Evolutionary conservation across 1,140 invertebrate genomes (phyloP).

Genomic region (Zaprionus tsacasi): DNA sequence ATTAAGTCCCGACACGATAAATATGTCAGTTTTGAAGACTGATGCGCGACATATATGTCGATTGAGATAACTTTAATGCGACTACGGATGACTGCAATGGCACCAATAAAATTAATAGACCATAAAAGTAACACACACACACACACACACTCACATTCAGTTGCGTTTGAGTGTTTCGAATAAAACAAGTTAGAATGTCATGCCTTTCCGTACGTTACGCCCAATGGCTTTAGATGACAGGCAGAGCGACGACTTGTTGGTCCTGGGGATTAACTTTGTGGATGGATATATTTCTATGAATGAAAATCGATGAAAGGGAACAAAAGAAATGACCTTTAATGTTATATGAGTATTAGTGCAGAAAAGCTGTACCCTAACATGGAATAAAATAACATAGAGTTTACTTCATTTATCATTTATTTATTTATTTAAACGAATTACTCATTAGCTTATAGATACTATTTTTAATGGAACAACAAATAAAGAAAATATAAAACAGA

Average conservation of each 20-base stretch:
- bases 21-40: constrained; percentile 7
- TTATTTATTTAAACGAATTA: too few relatives aligned
- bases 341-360: neutral
- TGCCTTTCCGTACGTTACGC: neutral
- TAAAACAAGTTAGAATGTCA: neutral
- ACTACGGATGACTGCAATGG: constrained; percentile 3
- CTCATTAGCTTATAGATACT: too few relatives aligned
- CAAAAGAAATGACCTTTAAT: neutral
- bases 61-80: constrained; percentile 1
- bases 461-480: too few relatives aligned
- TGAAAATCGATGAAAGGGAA: neutral
- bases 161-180: constrained; percentile 5
- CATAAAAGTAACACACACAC: constrained; percentile 1
- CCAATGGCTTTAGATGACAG: neutral
- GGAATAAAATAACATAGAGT: too few relatives aligned
- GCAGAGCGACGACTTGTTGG: neutral
- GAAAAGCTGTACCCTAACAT: neutral
- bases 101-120: constrained; percentile 7
- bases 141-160: neutral
- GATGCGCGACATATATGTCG: neutral
- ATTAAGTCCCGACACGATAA: constrained; percentile 6
- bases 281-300: neutral
- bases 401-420: too few relatives aligned
- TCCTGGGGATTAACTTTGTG: neutral
- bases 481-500: too few relatives aligned